Base-by-base conservation (phyloP, 2,113 vertebrate species). In the Plecturocebus donacophilus region DNA sequence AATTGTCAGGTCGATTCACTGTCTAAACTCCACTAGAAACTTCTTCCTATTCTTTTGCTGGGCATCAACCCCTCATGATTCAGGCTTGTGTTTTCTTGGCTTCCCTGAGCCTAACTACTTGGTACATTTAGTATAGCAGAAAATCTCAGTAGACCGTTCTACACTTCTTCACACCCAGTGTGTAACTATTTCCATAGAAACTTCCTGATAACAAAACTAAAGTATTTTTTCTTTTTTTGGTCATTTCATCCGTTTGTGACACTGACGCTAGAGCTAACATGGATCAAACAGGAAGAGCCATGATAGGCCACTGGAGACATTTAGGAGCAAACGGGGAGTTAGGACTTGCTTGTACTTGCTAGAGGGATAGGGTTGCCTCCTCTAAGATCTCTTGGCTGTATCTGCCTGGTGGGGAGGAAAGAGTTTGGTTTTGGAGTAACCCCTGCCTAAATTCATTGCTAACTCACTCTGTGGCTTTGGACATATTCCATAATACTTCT, bases 21-120 rank as follows among this genome's bases (percentile, higher is more conserved):
- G 27, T 82, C 52, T 71, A 1, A 32, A 10, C 4, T 8, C 49
- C 0, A 2, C 17, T 3, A 35, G 38, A 61, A 19, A 0, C 83
- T 87, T 86, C 73, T 17, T 82, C 11, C 19, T 54, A 1, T 49
- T 75, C 58, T 27, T 27, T 14, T 40, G n/a, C 17, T 77, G 56
- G 52, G 9, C 38, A 20, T 71, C 23, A 20, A 13, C 38, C 35
- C 10, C 30, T 81, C 54, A 38, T n/a, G 11, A 45, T 4, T 25
- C 23, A 66, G 40, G 6, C 2, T 38, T 54, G 1, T 16, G 30
- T 4, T 32, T 21, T 79, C 58, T 20, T 35, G 35, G 64, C 23
- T 77, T 61, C 35, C 42, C 14, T 23, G 5, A 49, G 12, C 30
- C 23, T 42, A 45, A 30, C 13, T 19, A 47, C 47, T 38, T 70